A percentile compares a stretch with the other conserved stretches of the same genome.
These are phyloP conservation scores for Leucoraja ocellata DNA, from an alignment of 2,797 vertebrate genomes.

Conservation along the genomic window DNA sequence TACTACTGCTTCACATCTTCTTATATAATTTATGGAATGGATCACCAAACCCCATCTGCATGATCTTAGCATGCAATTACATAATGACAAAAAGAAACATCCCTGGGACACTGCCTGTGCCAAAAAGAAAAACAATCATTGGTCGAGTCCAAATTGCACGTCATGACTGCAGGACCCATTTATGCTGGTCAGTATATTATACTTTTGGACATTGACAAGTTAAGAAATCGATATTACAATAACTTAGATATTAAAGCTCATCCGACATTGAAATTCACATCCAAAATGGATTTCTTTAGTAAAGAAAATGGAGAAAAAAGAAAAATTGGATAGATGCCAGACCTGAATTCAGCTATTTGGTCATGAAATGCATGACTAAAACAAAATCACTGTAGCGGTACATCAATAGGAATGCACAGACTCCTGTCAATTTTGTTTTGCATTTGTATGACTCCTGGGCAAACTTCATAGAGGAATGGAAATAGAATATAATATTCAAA, in stretches of 20 bases:
- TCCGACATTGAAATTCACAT: no score
- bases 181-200: no score
- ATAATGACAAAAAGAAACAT: background rate
- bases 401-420: background rate
- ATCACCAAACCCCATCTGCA: background rate
- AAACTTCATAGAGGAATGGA: background rate
- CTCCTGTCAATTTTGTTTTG: background rate
- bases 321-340: background rate
- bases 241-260: no score
- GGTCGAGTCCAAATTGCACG: background rate
- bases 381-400: background rate
- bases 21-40: background rate
- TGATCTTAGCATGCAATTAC: background rate
- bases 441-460: background rate
- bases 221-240: no score
- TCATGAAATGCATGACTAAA: background rate
- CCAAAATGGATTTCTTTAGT: no score
- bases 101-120: background rate
- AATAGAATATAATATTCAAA: background rate
- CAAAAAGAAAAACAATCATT: background rate
- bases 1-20: background rate
- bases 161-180: no score
- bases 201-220: no score
- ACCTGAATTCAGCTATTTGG: no score
- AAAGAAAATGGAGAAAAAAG: background rate